Evolutionary conservation across 2,888 invertebrate species (phyloP).

Genomic region (Drosophila rellima): DNA sequence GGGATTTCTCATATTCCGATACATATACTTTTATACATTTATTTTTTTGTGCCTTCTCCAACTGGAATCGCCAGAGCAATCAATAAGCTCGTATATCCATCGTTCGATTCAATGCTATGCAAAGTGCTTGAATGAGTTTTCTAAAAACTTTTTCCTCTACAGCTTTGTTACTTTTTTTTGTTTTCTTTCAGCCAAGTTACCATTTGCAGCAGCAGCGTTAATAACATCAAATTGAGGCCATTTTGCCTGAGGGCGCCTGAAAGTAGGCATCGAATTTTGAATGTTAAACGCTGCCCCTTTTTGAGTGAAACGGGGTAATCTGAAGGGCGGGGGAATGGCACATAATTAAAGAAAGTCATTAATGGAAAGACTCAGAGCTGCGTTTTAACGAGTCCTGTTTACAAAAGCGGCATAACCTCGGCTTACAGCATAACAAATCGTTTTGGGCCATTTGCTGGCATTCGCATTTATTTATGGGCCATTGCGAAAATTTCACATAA

Average conservation of each 20-base stretch:
- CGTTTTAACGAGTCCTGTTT: slow-evolving; percentile 27
- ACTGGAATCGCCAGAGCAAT: slow-evolving; percentile 57
- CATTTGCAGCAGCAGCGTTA: slow-evolving; percentile 18
- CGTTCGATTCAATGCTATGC: slow-evolving; percentile 39
- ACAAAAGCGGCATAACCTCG: slow-evolving; percentile 14
- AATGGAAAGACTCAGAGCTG: slow-evolving; percentile 32
- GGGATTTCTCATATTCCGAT: neutral
- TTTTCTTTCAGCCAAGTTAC: slow-evolving; percentile 1
- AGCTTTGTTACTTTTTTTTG: slow-evolving; percentile 5
- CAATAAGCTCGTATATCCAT: slow-evolving; percentile 70
- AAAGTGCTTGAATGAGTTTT: slow-evolving; percentile 62
- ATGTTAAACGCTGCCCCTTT: slow-evolving; percentile 18
- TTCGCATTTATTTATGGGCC: slow-evolving; percentile 39
- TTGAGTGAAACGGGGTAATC: neutral
- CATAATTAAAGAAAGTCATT: slow-evolving; percentile 50
- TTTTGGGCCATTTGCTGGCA: slow-evolving; percentile 20
- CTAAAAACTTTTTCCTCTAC: slow-evolving; percentile 34
- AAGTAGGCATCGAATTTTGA: slow-evolving; percentile 29
- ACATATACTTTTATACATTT: neutral
- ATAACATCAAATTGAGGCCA: slow-evolving; percentile 44
- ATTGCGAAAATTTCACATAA: slow-evolving; percentile 29
- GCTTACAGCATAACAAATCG: slow-evolving; percentile 30
- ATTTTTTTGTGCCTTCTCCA: slow-evolving; percentile 19
- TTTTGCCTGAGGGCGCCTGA: slow-evolving; percentile 17
- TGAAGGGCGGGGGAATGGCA: neutral